Conservation (phyloP, 1,140 invertebrate genomes). For the Conus ventricosus region DNA sequence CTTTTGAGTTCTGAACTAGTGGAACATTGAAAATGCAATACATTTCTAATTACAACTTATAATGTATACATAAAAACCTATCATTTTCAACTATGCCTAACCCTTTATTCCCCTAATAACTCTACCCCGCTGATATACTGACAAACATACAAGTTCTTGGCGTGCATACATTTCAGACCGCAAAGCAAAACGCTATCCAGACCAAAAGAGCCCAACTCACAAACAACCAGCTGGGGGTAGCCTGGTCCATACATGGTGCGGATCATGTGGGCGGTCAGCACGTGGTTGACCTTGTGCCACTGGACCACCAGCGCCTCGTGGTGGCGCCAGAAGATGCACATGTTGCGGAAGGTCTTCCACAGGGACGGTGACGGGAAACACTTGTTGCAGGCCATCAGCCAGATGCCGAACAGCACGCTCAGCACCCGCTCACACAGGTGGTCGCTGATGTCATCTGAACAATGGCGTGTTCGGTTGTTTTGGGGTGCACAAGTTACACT, state of each 20-base stretch:
- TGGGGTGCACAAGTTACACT: too few relatives aligned
- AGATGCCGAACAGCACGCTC: constrained; percentile 94
- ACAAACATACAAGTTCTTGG: too few relatives aligned
- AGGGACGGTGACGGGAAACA: constrained; percentile 93
- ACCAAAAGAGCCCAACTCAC: constrained; percentile 68
- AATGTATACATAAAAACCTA: too few relatives aligned
- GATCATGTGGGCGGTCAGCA: constrained; percentile 88
- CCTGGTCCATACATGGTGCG: constrained; percentile 91
- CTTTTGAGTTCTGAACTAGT: too few relatives aligned
- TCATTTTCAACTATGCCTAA: too few relatives aligned
- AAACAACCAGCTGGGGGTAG: constrained; percentile 85
- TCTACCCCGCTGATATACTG: too few relatives aligned
- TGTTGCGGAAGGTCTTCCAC: constrained; percentile 96
- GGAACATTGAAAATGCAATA: too few relatives aligned
- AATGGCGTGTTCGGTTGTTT: background rate
- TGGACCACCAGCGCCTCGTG: constrained; percentile 91
- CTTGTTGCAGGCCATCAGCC: constrained; percentile 92
- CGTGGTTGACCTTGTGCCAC: constrained; percentile 95
- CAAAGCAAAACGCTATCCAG: too few relatives aligned
- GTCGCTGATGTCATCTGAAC: constrained; percentile 91
- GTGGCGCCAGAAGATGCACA: constrained; percentile 94
- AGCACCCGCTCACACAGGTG: constrained; percentile 95
- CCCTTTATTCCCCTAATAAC: too few relatives aligned
- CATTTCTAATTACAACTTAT: too few relatives aligned
- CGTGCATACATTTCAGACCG: too few relatives aligned